Base-by-base conservation (phyloP, 2,888 invertebrate genomes). In the Erebia palarica region DNA sequence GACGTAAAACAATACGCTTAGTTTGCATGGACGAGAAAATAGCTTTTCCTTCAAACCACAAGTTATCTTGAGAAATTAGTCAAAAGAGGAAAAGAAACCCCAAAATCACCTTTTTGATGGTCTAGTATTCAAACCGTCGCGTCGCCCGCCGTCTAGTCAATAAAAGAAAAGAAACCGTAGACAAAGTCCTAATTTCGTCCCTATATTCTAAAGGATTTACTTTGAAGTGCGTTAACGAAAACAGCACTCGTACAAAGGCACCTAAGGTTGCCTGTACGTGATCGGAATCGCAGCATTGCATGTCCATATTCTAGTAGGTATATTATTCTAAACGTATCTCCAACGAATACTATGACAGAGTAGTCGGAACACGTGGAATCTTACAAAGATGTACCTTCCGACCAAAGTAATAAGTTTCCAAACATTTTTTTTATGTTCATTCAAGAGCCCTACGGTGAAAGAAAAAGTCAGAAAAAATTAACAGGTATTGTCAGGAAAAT, bases 241-340 rank as follows among this genome's bases (percentile, higher is more conserved):
- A 75, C 71, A 74, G 66, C 72, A 74, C 69, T 74, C 73, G 75
- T 76, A 76, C 77, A 77, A 78, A 78, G 75, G 78, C 77, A 74
- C 71, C 78, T 75, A 78, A 76, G 76, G 75, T 75, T 72, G 75
- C 69, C 71, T 49, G 44, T 70, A 79, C 80, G 80, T 80, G 80
- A 77, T 71, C 64, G 69, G 79, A 78, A 78, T 80, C 57, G 36
- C 63, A 59, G 68, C 53, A 51, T 49, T 61, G 57, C 53, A 53
- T 55, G 53, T 42, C 65, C 53, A 65, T 53, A 42, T 65, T 63
- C 47, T 49, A 63, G 49, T 61, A 44, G 16, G 16, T 14, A 63
- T 18, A 57, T 57, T 21, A 57, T 57, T 57, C 57, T 57, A 57
- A 57, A 57, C 57, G 57, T 57, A 55, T 55, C 27, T 27, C 13